A percentile compares a stretch with the other conserved stretches of the same genome.
phyloP scores from a whole-genome alignment of 2,113 vertebrate genomes.

The Equus quagga region DNA sequence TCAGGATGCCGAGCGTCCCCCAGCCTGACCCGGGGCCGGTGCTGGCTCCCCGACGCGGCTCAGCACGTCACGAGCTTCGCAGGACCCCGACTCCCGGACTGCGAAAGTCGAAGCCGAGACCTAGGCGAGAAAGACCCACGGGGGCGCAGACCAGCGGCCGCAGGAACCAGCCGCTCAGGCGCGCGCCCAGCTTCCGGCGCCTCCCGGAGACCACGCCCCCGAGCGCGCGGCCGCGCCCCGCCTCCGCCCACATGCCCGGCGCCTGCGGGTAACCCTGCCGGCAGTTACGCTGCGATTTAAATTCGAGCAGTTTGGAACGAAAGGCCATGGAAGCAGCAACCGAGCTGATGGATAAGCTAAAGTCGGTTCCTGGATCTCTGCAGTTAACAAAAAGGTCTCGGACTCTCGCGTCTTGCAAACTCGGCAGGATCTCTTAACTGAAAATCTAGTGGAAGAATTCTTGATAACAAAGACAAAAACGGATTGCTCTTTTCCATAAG shows the following conservation, averaged over 20 bases:
- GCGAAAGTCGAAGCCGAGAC: too few species aligned
- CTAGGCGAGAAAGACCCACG: background rate
- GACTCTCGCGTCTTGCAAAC: background rate
- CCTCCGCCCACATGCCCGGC: background rate
- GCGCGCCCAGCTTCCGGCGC: background rate
- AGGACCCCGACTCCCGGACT: too few species aligned
- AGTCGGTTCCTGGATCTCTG: background rate
- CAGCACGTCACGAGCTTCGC: background rate
- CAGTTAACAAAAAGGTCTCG: background rate
- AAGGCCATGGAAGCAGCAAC: background rate
- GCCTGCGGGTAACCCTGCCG: background rate
- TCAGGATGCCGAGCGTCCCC: background rate
- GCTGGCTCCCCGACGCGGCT: background rate
- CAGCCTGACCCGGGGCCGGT: background rate
- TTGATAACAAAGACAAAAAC: background rate
- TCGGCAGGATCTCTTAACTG: background rate
- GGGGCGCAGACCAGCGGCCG: background rate
- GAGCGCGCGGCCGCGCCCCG: background rate
- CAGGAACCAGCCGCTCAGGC: fast-evolving
- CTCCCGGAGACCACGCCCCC: background rate
- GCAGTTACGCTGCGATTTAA: too few species aligned
- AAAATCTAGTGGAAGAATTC: background rate
- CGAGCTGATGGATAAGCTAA: background rate
- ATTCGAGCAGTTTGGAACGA: background rate
- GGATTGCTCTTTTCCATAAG: background rate